Evolutionary conservation across 1,140 invertebrate species (phyloP).

Genomic region (Papilio polyxenes): DNA sequence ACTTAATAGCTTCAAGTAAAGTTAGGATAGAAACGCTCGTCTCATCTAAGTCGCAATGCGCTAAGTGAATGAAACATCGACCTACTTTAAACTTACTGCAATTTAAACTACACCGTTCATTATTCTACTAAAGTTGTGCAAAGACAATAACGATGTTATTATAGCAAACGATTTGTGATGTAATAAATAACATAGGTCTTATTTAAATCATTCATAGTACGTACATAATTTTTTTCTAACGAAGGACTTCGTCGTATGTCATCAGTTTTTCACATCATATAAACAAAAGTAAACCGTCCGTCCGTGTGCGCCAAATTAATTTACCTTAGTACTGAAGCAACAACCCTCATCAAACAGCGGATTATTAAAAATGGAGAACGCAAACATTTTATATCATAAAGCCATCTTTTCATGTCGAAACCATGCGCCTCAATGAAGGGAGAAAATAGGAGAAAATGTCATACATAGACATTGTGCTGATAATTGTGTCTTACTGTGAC

Average conservation of each 20-base stretch:
- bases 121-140: not conserved
- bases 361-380: not conserved
- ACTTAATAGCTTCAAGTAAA: not conserved
- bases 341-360: not conserved
- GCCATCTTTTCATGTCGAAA: not conserved
- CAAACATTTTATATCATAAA: not conserved
- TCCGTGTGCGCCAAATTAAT: not conserved
- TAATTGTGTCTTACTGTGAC: not conserved
- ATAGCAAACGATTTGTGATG: not conserved
- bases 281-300: constrained; percentile 10
- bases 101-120: constrained; percentile 7
- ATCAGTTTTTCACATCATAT: not conserved
- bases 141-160: too few relatives aligned
- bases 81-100: not conserved
- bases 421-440: not conserved
- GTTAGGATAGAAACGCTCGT: not conserved
- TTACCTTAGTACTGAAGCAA: not conserved
- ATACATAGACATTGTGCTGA: not conserved
- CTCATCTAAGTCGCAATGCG: constrained; percentile 8
- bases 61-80: constrained; percentile 21
- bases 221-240: not conserved
- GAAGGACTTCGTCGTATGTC: not conserved
- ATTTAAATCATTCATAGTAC: too few relatives aligned
- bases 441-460: not conserved
- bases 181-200: too few relatives aligned